Base-by-base conservation (phyloP, 2,113 vertebrate genomes). In the Neotragus pygmaeus region DNA sequence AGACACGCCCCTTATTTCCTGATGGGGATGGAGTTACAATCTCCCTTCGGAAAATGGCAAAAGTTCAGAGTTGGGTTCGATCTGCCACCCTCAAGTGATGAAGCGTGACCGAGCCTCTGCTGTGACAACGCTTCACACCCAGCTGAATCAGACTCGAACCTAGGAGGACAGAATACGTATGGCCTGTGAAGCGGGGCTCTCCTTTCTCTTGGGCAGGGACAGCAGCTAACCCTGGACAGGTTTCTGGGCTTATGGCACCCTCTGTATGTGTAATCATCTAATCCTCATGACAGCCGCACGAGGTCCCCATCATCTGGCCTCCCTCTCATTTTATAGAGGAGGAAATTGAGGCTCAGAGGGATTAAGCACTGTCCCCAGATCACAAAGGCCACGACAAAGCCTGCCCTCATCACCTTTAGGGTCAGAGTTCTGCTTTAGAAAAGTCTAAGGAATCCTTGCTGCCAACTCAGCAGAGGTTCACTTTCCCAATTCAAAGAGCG, bases 31-130 rank as follows among this genome's bases (percentile, higher is more conserved):
- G 91, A 94, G 47, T 95, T 85, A 82, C 49, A 90, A 93, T 81
- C 84, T 92, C 78, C 66, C 62, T 92, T 96, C 21, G 13, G 84
- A 96, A 96, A 97, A 92, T 58, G 70, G 64, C 70, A 83, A 36
- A 91, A 86, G 66, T 58, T 97, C 60, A 96, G 73, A 21, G n/a
- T 47, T 73, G 49, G 90, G 51, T 94, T 95, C 81, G 49, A 3
- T 27, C 43, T 12, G 43, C 66, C 73, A 85, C 55, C 92, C 92
- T 97, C 60, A 43, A 90, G 58, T 60, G 80, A 91, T 28, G 57
- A 91, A 87, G 86, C 9, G 0, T 92, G 92, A 62, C 81, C 25
- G 49, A 39, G 75, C 49, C 49, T 94, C 14, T 81, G 53, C 45
- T 92, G 21, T 45, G 82, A 93, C 45, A 45, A 53, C 2, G 13